Base-by-base conservation (phyloP, 1,140 invertebrate species). In the Ceratosolen fusciceps region DNA sequence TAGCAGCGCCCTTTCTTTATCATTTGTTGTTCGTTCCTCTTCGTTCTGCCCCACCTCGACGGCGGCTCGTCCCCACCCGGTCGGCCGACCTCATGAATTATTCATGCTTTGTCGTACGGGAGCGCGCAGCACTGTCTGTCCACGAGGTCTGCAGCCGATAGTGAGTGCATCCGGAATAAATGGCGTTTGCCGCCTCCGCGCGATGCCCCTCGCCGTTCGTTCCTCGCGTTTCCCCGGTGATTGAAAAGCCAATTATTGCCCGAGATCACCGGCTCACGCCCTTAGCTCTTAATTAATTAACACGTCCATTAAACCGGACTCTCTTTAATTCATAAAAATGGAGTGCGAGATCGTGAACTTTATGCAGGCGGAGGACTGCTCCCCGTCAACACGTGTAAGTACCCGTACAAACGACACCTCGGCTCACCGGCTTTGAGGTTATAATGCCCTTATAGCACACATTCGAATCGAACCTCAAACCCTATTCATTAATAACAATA, bases 331-430 rank as follows among this genome's bases (percentile, higher is more conserved):
- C n/a, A n/a, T n/a, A 71, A 71, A 47, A 29, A 78, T 78, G 76
- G 68, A 71, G 0, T 0, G 62, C 1, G 37, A 60, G 2, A 26
- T n/a, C 5, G 19, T 19, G 1, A 37, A 37, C 16, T 12, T 47
- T 29, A 19, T 47, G 1, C 31, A 52, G 24, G 67, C 24, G 19
- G 58, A 77, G 31, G 26, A 78, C n/a, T 39, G 54, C 71, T 16
- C 43, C 68, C 21, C 26, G 52, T n/a, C n/a, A 72, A 21, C 68
- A 62, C 76, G 39, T 72, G 76, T 72, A 60, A 62, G 76, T 78
- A 62, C 1, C 0, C 0, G n/a, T 39, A 29, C 0, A 7, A 43
- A 70, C 43, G 16, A 5, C n/a, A 19, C 19, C 31, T 26, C 4
- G 16, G 68, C n/a, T 21, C 26, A 43, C 74, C 74, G 74, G 62